These are phyloP conservation scores for Cardiocondyla obscurior DNA, from an alignment of 1,140 invertebrate genomes.

Conservation along the genomic window DNA sequence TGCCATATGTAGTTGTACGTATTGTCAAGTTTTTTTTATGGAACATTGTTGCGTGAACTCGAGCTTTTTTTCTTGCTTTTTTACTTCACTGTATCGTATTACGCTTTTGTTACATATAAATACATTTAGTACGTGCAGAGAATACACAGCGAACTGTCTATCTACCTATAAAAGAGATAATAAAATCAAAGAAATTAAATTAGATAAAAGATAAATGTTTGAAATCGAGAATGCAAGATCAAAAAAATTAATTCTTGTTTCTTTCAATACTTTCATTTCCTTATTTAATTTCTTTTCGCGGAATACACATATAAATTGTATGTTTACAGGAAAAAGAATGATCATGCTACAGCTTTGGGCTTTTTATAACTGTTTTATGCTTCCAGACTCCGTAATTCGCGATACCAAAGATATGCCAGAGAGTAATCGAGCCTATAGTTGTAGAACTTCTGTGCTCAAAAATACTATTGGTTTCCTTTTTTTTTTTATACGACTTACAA, in stretches of 20 bases:
- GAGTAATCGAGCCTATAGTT: background rate
- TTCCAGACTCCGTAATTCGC: constrained; percentile 32
- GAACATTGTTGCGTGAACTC: constrained; percentile 27
- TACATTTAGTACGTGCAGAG: background rate
- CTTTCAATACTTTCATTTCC: background rate
- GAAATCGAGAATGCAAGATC: background rate
- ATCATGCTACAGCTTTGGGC: background rate
- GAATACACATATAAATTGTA: background rate
- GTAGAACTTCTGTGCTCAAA: constrained; percentile 8
- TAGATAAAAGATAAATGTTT: background rate
- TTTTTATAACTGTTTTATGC: constrained; percentile 11
- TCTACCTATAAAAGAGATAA: background rate
- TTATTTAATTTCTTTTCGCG: background rate
- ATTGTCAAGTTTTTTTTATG: constrained; percentile 40
- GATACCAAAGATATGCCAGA: constrained; percentile 24
- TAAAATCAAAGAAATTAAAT: background rate
- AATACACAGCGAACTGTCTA: background rate
- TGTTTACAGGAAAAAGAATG: constrained; percentile 12
- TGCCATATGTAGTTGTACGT: constrained; percentile 62
- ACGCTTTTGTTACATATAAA: constrained; percentile 5
- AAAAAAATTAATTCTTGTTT: background rate
- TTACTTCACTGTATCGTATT: background rate
- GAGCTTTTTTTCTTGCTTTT: background rate
- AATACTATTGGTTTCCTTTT: constrained; percentile 34
- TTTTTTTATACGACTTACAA: background rate